Evolutionary conservation across 2,797 vertebrate genomes (phyloP).

Genomic region (Lepus oiostolus): DNA sequence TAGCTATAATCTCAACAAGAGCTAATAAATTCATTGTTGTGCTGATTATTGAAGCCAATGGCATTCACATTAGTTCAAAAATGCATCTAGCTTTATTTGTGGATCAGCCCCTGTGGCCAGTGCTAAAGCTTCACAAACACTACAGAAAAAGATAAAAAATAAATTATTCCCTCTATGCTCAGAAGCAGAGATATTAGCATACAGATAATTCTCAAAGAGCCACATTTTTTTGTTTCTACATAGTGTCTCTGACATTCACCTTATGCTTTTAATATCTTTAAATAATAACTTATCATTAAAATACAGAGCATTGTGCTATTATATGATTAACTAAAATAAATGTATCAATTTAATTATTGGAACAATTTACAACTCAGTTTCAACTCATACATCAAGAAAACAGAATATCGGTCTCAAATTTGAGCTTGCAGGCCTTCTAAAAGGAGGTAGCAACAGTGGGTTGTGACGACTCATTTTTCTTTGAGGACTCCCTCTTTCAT

Average conservation of each 20-base stretch:
- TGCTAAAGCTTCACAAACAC: neutral
- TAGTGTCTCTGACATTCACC: neutral
- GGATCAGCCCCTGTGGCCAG: neutral
- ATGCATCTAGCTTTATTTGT: neutral
- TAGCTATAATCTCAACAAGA: conserved; percentile 5
- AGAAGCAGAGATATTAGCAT: neutral
- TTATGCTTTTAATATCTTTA: neutral
- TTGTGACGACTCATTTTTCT: neutral
- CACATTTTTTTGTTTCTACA: neutral
- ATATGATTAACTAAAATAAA: neutral
- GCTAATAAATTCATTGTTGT: neutral
- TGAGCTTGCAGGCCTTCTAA: neutral
- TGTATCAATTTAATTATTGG: neutral
- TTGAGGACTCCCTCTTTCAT: neutral
- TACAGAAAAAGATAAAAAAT: neutral
- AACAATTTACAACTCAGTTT: neutral
- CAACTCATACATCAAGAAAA: neutral
- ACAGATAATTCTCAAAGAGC: neutral
- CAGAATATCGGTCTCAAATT: neutral
- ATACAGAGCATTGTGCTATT: neutral
- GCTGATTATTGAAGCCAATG: neutral
- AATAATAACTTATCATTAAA: neutral
- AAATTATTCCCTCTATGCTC: neutral
- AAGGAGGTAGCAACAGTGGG: neutral
- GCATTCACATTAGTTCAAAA: neutral